Base-by-base conservation (phyloP, 2,797 vertebrate genomes). In the Hylomyscus alleni region DNA sequence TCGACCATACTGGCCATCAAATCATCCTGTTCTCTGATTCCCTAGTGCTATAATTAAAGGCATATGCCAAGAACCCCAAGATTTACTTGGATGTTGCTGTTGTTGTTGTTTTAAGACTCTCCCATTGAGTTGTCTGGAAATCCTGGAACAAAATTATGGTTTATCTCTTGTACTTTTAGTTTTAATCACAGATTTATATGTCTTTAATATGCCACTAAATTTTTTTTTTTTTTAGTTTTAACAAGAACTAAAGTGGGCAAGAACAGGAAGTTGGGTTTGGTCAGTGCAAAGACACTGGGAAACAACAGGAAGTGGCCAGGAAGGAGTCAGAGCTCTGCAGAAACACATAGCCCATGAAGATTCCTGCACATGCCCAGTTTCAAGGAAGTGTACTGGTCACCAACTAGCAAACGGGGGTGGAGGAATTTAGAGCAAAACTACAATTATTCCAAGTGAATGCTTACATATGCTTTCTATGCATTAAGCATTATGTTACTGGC, bases 181-280 rank as follows among this genome's bases (percentile, higher is more conserved):
- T 87, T 9, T 96, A 69, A 40, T 15, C 58, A 80, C 62, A 91
- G 24, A 80, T 82, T 72, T 90, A 52, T 44, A 31, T 77, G 34
- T 77, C 72, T 77, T 65, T 24, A 1, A 40, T 73, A 80, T 84
- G 26, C 6, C 9, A 67, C 62, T 62, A 82, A 77, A 69, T 75
- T 56, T 56, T 58, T 54, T 93, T 95, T 50, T 60, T 56, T 94
- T 94, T 58, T 69, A 83, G 22, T 88, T 62, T 84, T 94, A n/a
- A n/a, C n/a, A n/a, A n/a, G n/a, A n/a, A n/a, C n/a, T n/a, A n/a
- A n/a, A 12, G 75, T 24, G 37, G 4, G 12, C 37, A 60, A 90
- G 37, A 84, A 37, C 24, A 94, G 80, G 19, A 26, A 24, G 24
- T 60, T 10, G 8, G 6, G 3, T 60, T 40, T 83, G 37, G n/a